A percentile compares a stretch with the other conserved stretches of the same genome.
Conservation (phyloP, 2,113 vertebrate genomes). For the Prinia subflava region DNA sequence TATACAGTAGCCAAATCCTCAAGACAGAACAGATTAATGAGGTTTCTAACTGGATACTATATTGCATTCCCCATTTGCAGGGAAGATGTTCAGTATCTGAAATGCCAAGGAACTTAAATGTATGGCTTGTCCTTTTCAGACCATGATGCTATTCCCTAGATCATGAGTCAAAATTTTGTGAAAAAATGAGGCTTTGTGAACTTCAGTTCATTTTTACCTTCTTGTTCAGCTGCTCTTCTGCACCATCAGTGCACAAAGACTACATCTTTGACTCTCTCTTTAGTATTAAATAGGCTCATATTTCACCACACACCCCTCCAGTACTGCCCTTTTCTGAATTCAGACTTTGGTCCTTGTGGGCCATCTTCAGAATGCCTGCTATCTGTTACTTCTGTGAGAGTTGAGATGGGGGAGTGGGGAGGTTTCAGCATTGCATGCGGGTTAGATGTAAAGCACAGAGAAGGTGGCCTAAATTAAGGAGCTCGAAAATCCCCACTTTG, state of each 20-base stretch:
- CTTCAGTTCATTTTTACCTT: background rate
- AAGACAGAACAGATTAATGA: background rate
- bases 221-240: background rate
- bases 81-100: background rate
- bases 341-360: background rate
- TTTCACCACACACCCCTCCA: background rate
- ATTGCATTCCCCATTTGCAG: background rate
- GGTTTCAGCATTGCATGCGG: background rate
- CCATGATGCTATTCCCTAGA: background rate
- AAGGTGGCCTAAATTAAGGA: background rate
- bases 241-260: background rate
- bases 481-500: background rate
- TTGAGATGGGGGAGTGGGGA: background rate
- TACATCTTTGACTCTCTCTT: background rate
- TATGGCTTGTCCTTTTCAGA: background rate
- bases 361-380: background rate
- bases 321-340: fast-evolving
- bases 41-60: background rate
- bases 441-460: background rate
- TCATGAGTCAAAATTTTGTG: background rate
- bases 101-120: background rate
- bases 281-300: background rate
- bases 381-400: background rate
- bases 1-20: background rate
- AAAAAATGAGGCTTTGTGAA: background rate